Conservation (phyloP, 2,113 vertebrate genomes). For the Sinocyclocheilus anophthalmus region DNA sequence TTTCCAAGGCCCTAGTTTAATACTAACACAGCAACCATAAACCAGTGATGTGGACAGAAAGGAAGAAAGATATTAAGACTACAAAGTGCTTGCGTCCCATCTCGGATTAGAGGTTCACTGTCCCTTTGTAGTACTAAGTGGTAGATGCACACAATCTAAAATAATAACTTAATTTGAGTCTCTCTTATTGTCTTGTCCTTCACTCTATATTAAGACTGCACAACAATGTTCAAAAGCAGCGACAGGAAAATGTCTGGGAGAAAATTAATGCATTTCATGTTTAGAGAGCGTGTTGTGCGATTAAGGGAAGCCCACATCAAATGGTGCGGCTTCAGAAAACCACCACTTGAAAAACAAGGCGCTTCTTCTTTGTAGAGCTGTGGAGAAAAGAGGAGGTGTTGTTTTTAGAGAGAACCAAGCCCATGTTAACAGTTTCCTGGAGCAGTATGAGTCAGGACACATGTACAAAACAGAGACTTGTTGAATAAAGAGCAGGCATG, state of each 20-base stretch:
- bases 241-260: conserved; percentile 57
- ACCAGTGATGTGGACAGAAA: conserved; percentile 71
- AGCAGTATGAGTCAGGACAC: conserved; percentile 66
- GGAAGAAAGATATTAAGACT: conserved; percentile 74
- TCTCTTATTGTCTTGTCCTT: conserved; percentile 67
- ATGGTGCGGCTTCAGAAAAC: conserved; percentile 70
- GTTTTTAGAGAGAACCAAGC: conserved; percentile 65
- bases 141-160: conserved; percentile 70
- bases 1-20: conserved; percentile 71
- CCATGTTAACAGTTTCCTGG: conserved; percentile 63
- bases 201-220: conserved; percentile 63
- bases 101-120: conserved; percentile 72
- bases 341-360: conserved; percentile 76
- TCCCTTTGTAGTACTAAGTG: conserved; percentile 73
- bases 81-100: conserved; percentile 72
- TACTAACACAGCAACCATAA: conserved; percentile 69
- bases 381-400: conserved; percentile 61
- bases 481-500: conserved; percentile 31
- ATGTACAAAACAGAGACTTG: conserved; percentile 60
- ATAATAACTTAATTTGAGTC: conserved; percentile 70
- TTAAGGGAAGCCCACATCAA: conserved; percentile 78
- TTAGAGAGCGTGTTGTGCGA: conserved; percentile 78
- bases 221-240: conserved; percentile 70
- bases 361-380: conserved; percentile 66
- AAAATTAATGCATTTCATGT: conserved; percentile 75